Percentiles rank a stretch among this genome's conserved stretches.
Conservation (phyloP, 1,140 invertebrate genomes). For the Ceratitis capitata region DNA sequence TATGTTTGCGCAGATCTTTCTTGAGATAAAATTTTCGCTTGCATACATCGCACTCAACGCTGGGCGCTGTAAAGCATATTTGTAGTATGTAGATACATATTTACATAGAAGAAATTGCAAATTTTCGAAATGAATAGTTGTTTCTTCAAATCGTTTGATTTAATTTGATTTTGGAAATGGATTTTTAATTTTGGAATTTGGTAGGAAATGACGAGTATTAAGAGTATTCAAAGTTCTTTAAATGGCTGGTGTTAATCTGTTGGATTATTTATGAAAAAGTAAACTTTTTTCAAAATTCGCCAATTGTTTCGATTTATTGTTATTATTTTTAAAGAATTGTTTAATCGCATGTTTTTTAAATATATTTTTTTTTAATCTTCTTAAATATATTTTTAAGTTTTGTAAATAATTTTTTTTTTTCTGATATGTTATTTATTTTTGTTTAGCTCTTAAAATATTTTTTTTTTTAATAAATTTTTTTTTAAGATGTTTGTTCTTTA, state of each 20-base stretch:
- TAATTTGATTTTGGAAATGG: background rate
- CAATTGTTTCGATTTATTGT: too few relatives aligned
- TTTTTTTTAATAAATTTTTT: too few relatives aligned
- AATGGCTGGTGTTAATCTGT: background rate
- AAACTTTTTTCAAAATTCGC: background rate
- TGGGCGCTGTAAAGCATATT: slow-evolving; percentile 53
- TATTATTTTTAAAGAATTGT: too few relatives aligned
- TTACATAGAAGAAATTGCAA: slow-evolving; percentile 31
- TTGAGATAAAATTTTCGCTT: slow-evolving; percentile 68
- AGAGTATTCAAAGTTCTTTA: background rate
- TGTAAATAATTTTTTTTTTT: too few relatives aligned
- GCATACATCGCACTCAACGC: slow-evolving; percentile 67
- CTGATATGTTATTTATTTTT: too few relatives aligned
- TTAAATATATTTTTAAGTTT: too few relatives aligned
- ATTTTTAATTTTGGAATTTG: background rate
- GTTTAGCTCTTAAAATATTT: too few relatives aligned
- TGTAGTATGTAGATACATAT: too few relatives aligned
- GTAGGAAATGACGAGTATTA: background rate
- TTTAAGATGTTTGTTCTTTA: too few relatives aligned
- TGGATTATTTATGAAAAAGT: background rate
- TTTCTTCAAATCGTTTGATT: background rate
- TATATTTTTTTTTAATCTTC: too few relatives aligned
- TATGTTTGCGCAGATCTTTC: slow-evolving; percentile 68
- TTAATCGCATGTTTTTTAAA: too few relatives aligned
- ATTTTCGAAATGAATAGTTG: background rate